phyloP scores from a whole-genome alignment of 2,888 invertebrate genomes.

The Lottia scabra region DNA sequence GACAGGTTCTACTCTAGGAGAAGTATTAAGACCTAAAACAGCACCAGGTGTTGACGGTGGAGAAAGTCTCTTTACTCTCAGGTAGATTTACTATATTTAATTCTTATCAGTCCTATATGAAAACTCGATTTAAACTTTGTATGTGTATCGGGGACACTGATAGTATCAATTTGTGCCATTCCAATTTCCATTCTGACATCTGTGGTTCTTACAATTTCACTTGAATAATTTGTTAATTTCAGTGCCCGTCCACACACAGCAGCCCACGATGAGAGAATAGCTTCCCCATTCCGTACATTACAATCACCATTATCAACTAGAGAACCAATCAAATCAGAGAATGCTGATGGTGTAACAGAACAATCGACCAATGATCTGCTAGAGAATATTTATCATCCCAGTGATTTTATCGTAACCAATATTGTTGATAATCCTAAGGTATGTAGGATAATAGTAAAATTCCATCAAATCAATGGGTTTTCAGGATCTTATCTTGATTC shows the following conservation, averaged over 20 bases:
- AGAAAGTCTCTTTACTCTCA: conserved; percentile 57
- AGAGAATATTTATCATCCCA: conserved; percentile 61
- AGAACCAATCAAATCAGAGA: conserved; percentile 46
- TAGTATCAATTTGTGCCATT: too few relatives aligned
- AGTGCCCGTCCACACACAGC: conserved; percentile 64
- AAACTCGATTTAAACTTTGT: too few relatives aligned
- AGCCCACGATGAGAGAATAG: conserved; percentile 59
- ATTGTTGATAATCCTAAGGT: conserved; percentile 67
- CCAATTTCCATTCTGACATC: too few relatives aligned
- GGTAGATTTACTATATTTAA: conserved; percentile 33
- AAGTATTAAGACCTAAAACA: conserved; percentile 61
- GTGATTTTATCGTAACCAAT: conserved; percentile 62
- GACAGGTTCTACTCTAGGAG: conserved; percentile 54
- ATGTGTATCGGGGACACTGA: too few relatives aligned
- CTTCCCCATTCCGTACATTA: conserved; percentile 53
- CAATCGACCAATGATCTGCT: conserved; percentile 38
- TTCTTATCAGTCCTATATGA: too few relatives aligned
- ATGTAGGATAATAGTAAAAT: not conserved
- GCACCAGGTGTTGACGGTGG: conserved; percentile 61
- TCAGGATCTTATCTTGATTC: too few relatives aligned
- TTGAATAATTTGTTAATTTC: conserved; percentile 6
- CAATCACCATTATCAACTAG: conserved; percentile 58
- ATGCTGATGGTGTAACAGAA: conserved; percentile 37
- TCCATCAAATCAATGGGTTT: too few relatives aligned
- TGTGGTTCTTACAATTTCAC: too few relatives aligned